These are phyloP conservation scores for Steatocranus sp. DNA, from an alignment of 2,797 vertebrate species.

Conservation along the genomic window DNA sequence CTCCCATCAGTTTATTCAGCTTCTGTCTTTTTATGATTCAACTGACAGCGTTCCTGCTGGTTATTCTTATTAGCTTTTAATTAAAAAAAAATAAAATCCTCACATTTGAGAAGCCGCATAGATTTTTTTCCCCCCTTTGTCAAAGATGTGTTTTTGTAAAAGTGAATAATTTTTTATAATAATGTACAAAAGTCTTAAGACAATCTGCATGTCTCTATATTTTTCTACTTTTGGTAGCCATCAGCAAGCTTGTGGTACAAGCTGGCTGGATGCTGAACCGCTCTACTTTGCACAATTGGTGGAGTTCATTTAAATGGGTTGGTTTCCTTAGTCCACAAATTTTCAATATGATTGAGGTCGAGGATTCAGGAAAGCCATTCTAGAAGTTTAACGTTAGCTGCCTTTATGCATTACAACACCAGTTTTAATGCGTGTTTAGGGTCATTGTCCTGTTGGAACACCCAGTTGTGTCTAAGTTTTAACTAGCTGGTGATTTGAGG, in stretches of 20 bases:
- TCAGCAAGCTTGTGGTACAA: not conserved
- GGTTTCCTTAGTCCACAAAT: not conserved
- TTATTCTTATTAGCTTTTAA: not conserved
- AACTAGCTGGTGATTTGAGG: not conserved
- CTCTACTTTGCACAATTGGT: not conserved
- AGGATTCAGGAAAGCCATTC: not conserved
- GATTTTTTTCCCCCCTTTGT: accelerated
- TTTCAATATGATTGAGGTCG: not conserved
- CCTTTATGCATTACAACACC: not conserved
- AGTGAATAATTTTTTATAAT: not conserved
- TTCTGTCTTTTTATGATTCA: not conserved
- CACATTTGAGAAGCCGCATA: not conserved
- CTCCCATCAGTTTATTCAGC: not conserved
- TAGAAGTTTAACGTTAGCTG: not conserved
- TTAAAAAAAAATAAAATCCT: not conserved
- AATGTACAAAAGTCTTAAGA: not conserved
- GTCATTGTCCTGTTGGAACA: not conserved
- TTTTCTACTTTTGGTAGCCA: not conserved
- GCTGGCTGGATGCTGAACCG: not conserved
- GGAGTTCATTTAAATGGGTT: not conserved
- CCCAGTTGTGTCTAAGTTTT: not conserved
- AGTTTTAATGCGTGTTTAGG: not conserved
- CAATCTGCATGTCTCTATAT: not conserved
- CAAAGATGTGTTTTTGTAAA: not conserved
- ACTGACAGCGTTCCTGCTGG: not conserved